Evolutionary conservation across 2,888 invertebrate species (phyloP), one percentile per base, ranked within the genome.

Genomic region (Mimas tiliae): DNA sequence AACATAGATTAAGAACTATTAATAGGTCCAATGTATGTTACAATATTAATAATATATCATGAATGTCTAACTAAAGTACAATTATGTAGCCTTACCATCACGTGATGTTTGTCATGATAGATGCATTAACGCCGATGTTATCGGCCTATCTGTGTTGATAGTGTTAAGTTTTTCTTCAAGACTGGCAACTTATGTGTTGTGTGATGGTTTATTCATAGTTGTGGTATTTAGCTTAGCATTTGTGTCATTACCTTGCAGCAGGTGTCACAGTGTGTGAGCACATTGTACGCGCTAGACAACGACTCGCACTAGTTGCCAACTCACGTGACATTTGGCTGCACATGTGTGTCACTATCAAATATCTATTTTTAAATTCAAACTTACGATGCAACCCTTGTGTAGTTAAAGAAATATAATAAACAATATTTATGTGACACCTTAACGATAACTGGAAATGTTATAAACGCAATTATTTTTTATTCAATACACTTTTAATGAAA

Each of bases 1-100:
- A 58, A 58, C 38, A 42, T 80, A 82, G 75, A 67, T 58, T 83
- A 82, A 79, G 75, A 71, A 69, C 73, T 72, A 67, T 71, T 69
- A 70, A 68, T 76, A 79, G 75, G 80, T 82, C 83, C 82, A 85
- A 72, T 81, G 78, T 73, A 70, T 75, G 77, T 81, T 77, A 79
- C 79, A 79, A 42, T 38, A 19, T 55, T 58, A 27, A 27, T 14
- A 52, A 19, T 19, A 16, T 58, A 38, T 21, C 9, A 19, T 21
- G 19, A 11, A 55, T 58, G 9, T 58, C 16, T 58, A 42, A 58
- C 58, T 58, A 42, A 58, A 58, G 58, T 92, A 92, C 92, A 92
- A 92, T 81, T 72, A 73, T 80, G 75, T 88, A 90, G 91, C 91
- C 90, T 91, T 91, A 88, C 71, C 70, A 83, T 85, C 80, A 82